A percentile compares a stretch with the other conserved stretches of the same genome.
Conservation (phyloP, 2,797 vertebrate species). For the Amazonetta brasiliensis region DNA sequence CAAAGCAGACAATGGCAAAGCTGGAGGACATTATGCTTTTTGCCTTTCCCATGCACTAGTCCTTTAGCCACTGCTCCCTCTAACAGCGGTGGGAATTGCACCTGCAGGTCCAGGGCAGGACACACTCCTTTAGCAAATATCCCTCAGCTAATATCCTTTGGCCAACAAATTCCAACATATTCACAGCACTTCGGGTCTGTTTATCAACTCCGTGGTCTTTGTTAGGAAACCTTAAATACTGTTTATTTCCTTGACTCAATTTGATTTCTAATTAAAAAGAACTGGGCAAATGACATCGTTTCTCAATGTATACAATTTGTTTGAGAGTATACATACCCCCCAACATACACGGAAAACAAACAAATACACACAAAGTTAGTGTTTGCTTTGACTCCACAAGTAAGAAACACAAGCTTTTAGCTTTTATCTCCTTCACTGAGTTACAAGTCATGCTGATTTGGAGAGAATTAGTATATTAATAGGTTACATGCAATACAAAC, state of each 20-base stretch:
- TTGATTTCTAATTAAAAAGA: not conserved
- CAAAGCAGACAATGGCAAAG: constrained; percentile 1
- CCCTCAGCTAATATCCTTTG: not conserved
- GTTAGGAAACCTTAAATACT: not conserved
- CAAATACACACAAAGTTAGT: constrained; percentile 28
- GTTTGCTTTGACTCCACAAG: not conserved
- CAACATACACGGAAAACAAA: not conserved
- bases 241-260: not conserved
- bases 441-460: constrained; percentile 13
- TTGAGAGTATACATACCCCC: not conserved
- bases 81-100: not conserved
- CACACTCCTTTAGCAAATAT: not conserved
- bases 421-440: constrained; percentile 14
- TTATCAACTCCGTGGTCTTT: not conserved
- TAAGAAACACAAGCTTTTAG: constrained; percentile 4
- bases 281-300: not conserved
- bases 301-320: not conserved
- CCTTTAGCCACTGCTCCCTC: not conserved
- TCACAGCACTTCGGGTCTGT: not conserved
- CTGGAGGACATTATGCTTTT: not conserved
- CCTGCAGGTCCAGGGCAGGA: not conserved
- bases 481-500: constrained; percentile 24
- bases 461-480: constrained; percentile 56
- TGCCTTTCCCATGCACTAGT: not conserved
- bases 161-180: not conserved